phyloP scores from a whole-genome alignment of 2,888 invertebrate species.

The Oligia latruncula region DNA sequence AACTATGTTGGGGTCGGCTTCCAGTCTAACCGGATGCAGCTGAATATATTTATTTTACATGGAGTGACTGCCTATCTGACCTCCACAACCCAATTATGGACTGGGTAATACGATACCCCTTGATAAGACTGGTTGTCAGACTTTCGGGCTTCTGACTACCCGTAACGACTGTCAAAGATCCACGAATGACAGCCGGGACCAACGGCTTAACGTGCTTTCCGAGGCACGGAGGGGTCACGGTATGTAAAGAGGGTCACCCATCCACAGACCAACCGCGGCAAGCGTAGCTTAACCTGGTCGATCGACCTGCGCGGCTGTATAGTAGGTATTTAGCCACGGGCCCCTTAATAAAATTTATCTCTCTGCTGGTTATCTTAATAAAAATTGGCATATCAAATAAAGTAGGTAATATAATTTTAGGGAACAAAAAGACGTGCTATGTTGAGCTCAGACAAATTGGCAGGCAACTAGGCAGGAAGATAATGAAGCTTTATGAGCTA shows the following conservation, averaged over 20 bases:
- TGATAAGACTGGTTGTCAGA: neutral
- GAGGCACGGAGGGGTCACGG: too few relatives aligned
- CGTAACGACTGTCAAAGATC: neutral
- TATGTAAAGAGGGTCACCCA: too few relatives aligned
- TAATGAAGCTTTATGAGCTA: neutral
- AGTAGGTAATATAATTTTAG: neutral
- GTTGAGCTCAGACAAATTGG: neutral
- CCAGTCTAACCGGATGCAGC: neutral
- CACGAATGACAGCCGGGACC: too few relatives aligned
- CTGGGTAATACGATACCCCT: too few relatives aligned
- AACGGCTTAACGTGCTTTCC: too few relatives aligned
- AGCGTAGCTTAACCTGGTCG: too few relatives aligned
- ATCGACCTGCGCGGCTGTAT: too few relatives aligned
- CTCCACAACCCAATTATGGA: neutral
- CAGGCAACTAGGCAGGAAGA: neutral
- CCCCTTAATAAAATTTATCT: too few relatives aligned
- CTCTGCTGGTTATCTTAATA: neutral
- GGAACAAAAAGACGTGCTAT: neutral
- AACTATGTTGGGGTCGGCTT: neutral
- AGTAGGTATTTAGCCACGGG: too few relatives aligned
- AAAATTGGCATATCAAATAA: neutral
- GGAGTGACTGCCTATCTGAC: neutral
- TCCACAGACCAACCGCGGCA: too few relatives aligned
- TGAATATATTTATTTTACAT: neutral
- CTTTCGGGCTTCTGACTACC: neutral